These are phyloP conservation scores for Scaptomyza montana DNA, from an alignment of 1,140 invertebrate genomes.

Conservation along the genomic window DNA sequence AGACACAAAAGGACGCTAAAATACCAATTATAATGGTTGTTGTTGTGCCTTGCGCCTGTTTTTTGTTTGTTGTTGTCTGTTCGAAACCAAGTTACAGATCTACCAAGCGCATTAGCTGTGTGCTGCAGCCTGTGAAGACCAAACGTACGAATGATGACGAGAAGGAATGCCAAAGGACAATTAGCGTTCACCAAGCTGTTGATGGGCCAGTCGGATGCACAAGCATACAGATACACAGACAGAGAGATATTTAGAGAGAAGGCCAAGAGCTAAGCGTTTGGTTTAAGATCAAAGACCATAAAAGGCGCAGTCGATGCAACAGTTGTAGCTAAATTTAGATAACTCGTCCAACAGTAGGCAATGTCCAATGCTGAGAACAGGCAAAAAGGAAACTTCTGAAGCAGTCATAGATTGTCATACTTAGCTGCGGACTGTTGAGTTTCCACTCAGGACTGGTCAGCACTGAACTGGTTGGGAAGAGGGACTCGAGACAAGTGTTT, in stretches of 20 bases:
- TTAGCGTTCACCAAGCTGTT: conserved; percentile 62
- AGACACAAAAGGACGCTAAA: conserved; percentile 74
- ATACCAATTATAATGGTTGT: conserved; percentile 75
- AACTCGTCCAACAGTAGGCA: conserved; percentile 29
- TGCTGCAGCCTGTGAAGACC: conserved; percentile 22
- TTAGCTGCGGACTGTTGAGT: conserved; percentile 42
- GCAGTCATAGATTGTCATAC: conserved; percentile 74
- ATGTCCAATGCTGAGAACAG: conserved; percentile 12
- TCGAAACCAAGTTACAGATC: conserved; percentile 54
- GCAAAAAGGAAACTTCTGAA: conserved; percentile 29
- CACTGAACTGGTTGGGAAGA: conserved; percentile 37
- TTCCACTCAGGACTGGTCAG: conserved; percentile 27
- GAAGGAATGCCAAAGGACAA: conserved; percentile 79
- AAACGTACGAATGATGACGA: conserved; percentile 60
- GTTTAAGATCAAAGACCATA: conserved; percentile 75
- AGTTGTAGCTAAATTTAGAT: conserved; percentile 75
- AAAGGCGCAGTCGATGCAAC: conserved; percentile 63
- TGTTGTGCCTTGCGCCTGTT: conserved; percentile 2
- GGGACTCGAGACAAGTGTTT: conserved; percentile 58
- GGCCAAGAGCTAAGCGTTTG: conserved; percentile 36
- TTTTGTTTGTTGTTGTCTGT: conserved; percentile 24
- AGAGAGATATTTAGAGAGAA: neutral
- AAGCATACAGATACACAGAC: neutral
- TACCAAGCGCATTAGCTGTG: conserved; percentile 40
- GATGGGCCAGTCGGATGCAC: conserved; percentile 35